Percentiles rank a stretch among this genome's conserved stretches.
Conservation (phyloP, 2,113 vertebrate species). For the Phodopus roborovskii region DNA sequence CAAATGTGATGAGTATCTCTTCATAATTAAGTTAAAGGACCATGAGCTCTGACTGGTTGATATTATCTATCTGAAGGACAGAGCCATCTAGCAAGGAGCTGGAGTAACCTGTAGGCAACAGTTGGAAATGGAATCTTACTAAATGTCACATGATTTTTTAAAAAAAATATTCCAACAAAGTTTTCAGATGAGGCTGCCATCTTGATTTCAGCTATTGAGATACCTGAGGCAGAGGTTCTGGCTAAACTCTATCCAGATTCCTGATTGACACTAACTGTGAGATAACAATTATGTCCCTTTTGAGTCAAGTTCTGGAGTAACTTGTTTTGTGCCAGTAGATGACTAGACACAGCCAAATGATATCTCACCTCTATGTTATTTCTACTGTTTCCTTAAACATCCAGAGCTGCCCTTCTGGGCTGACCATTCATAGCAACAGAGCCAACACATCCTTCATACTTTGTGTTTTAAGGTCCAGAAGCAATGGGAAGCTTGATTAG, state of each 20-base stretch:
- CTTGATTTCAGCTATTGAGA: neutral
- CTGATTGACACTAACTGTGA: neutral
- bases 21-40: neutral
- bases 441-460: neutral
- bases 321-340: neutral
- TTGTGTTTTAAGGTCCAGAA: neutral
- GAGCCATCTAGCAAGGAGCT: neutral
- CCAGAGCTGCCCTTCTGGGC: neutral
- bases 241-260: neutral
- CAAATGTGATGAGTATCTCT: neutral
- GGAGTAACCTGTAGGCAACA: neutral
- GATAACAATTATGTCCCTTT: neutral
- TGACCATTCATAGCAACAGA: neutral
- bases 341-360: neutral
- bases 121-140: neutral
- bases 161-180: neutral
- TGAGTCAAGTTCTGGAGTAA: neutral
- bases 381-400: neutral
- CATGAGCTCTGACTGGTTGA: neutral
- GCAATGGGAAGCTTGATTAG: neutral
- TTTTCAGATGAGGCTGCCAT: neutral
- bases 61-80: neutral
- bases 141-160: neutral
- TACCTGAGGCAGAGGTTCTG: neutral
- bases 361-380: neutral